Evolutionary conservation across 2,113 vertebrate species (phyloP).

Genomic region (Recurvirostra avosetta): DNA sequence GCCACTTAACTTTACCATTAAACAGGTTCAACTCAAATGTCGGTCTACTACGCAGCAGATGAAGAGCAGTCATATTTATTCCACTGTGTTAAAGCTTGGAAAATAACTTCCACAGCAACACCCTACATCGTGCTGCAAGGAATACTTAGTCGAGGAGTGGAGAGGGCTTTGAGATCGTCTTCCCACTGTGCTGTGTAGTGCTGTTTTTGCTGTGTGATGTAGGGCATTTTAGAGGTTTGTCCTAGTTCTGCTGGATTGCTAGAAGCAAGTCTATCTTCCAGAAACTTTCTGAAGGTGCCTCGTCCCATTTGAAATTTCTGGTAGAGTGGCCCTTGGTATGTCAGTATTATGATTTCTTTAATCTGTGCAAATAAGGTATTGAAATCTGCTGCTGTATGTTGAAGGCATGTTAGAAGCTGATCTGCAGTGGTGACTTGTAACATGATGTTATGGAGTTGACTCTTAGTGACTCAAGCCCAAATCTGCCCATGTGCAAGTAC

Average conservation of each 20-base stretch:
- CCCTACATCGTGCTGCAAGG: neutral
- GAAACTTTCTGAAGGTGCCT: neutral
- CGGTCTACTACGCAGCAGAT: neutral
- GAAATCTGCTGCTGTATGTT: neutral
- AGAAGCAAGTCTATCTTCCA: neutral
- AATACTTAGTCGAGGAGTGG: neutral
- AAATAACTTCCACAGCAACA: neutral
- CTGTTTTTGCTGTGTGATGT: fast-evolving
- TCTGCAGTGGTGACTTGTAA: neutral
- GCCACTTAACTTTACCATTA: neutral
- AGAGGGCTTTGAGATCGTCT: neutral
- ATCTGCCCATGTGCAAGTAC: neutral
- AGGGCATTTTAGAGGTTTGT: neutral
- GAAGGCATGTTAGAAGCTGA: neutral
- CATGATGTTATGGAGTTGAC: neutral
- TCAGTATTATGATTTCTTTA: neutral
- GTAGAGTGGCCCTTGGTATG: neutral
- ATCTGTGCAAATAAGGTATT: neutral
- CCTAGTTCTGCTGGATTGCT: neutral
- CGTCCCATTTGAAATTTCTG: neutral
- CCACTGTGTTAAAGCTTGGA: neutral
- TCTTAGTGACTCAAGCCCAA: neutral
- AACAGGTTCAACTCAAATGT: neutral
- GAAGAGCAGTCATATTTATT: neutral
- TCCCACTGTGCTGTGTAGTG: neutral